Base-by-base conservation (phyloP, 1,140 invertebrate species). In the Nebria ingens region DNA sequence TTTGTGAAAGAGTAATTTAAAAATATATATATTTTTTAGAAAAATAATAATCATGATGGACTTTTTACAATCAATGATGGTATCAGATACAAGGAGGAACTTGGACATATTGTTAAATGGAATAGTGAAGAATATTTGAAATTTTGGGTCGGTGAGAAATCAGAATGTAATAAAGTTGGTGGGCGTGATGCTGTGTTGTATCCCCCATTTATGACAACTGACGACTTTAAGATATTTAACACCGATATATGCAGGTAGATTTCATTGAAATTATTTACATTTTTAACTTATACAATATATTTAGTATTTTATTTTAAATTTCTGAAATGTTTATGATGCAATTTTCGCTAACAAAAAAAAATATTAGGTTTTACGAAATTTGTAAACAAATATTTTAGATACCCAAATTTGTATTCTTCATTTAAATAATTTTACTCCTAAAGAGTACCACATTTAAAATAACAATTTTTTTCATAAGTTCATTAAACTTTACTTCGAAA, bases 231-330 rank as follows among this genome's bases (percentile, higher is more conserved):
- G 51, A 59, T 71, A 19, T 76, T 72, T 62, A 67, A 65, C 40
- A 64, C 68, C 25, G 72, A 76, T 51, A 61, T 76, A 49, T 76
- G 74, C 62, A 72, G 74, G 62, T 70, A 65, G 29, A 13, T 17
- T 20, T 50, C 38, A 2, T 34, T 56, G 0, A 12, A 15, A 23
- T 54, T 25, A 11, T 29, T 49, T 23, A 53, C 15, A 17, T 52
- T 34, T 19, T n/a, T 19, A 9, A 23, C 19, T 11, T 21, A 52
- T 4, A 29, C 38, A 11, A 12, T 34, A 58, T 40, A 21, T 25
- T 52, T 53, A 29, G n/a, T n/a, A n/a, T n/a, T n/a, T n/a, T n/a
- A n/a, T n/a, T n/a, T n/a, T n/a, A n/a, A n/a, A n/a, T n/a, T n/a
- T n/a, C n/a, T n/a, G n/a, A n/a, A n/a, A n/a, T n/a, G n/a, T n/a